Percentiles rank a stretch among this genome's conserved stretches.
phyloP scores from a whole-genome alignment of 2,113 vertebrate species.

The Mesembrinibis cayennensis region DNA sequence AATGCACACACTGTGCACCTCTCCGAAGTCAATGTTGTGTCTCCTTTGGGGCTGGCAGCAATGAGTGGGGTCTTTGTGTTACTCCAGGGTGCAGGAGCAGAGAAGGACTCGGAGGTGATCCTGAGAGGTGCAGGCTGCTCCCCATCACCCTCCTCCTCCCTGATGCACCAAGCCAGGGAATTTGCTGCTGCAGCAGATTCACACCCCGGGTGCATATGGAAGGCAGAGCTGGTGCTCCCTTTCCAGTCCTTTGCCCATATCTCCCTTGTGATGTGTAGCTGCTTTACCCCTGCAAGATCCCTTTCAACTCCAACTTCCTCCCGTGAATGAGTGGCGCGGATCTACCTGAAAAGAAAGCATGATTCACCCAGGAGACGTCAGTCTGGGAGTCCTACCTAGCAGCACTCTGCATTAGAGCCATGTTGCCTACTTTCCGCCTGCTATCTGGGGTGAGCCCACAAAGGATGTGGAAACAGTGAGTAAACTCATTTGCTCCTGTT shows the following conservation, averaged over 20 bases:
- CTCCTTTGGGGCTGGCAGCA: neutral
- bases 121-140: neutral
- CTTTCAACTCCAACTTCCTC: neutral
- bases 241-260: neutral
- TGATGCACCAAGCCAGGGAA: neutral
- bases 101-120: neutral
- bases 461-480: neutral
- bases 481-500: neutral
- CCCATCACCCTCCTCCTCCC: neutral
- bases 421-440: neutral
- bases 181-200: neutral
- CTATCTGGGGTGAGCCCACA: neutral
- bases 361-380: neutral
- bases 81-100: neutral
- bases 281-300: neutral
- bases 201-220: neutral
- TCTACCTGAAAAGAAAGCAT: rapidly evolving
- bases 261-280: neutral
- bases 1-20: neutral
- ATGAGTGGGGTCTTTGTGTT: rapidly evolving
- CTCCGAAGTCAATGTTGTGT: neutral
- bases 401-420: neutral
- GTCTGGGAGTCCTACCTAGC: too few species aligned
- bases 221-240: neutral
- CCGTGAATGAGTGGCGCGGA: too few species aligned